Conservation (phyloP, 2,888 invertebrate species). For the Taenaris catops region DNA sequence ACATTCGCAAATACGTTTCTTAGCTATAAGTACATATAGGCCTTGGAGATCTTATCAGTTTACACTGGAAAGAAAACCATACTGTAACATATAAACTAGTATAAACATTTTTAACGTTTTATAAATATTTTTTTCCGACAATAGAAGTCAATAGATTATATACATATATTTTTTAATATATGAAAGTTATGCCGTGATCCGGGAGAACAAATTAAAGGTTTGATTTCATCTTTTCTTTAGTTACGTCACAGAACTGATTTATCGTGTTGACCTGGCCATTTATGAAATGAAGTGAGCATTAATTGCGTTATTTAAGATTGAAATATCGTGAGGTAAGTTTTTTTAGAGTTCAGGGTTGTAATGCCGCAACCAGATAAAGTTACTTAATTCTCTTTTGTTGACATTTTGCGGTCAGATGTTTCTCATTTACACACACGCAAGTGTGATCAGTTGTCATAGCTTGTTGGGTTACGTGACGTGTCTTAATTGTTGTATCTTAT, state of each 20-base stretch:
- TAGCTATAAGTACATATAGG: no score
- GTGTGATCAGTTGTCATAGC: slow-evolving; percentile 4
- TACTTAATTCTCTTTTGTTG: slow-evolving; percentile 11
- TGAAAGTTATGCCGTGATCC: neutral
- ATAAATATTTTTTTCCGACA: no score
- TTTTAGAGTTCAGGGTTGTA: slow-evolving; percentile 19
- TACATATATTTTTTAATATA: neutral
- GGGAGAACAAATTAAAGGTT: no score
- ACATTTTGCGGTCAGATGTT: slow-evolving; percentile 15
- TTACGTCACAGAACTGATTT: slow-evolving; percentile 9
- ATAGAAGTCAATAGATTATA: no score
- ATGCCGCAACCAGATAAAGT: slow-evolving; percentile 15
- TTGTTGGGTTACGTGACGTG: slow-evolving; percentile 4
- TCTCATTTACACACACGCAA: slow-evolving; percentile 2
- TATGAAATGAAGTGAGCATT: slow-evolving; percentile 6
- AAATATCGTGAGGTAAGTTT: slow-evolving; percentile 7
- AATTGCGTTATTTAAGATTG: slow-evolving; percentile 12
- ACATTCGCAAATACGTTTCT: no score
- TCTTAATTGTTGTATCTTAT: no score
- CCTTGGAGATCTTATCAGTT: no score
- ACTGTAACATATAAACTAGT: no score
- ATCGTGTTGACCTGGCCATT: slow-evolving; percentile 5
- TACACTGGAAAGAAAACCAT: no score
- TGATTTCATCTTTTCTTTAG: neutral
- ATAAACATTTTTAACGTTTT: no score